Conservation (phyloP, 1,140 invertebrate species). For the Lamellibrachia luymesi region DNA sequence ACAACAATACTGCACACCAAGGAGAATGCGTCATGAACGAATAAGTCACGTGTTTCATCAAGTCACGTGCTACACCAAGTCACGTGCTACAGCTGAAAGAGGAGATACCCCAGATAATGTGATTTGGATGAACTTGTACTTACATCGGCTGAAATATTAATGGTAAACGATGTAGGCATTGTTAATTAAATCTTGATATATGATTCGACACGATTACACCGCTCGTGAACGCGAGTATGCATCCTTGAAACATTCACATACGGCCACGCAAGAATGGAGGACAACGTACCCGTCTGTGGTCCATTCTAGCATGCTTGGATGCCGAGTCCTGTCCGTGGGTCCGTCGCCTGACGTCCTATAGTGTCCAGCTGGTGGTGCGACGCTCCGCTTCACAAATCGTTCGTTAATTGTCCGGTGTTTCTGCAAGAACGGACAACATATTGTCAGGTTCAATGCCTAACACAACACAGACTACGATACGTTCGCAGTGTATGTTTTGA, state of each 20-base stretch:
- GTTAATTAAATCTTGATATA: not conserved
- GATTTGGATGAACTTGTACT: too few relatives aligned
- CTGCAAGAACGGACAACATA: not conserved
- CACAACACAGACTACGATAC: too few relatives aligned
- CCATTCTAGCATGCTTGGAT: not conserved
- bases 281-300: not conserved
- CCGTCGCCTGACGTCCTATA: not conserved
- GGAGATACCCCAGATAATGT: not conserved
- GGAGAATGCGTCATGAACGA: not conserved
- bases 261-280: not conserved
- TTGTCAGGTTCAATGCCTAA: too few relatives aligned
- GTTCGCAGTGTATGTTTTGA: too few relatives aligned
- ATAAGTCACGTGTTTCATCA: not conserved
- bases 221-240: not conserved
- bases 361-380: not conserved
- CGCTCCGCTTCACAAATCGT: not conserved
- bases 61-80: not conserved
- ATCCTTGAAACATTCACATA: not conserved
- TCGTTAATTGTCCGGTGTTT: not conserved
- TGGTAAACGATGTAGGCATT: not conserved
- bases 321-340: not conserved
- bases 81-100: not conserved
- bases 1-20: not conserved
- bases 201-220: not conserved
- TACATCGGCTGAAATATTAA: not conserved